Percentiles rank a stretch among this genome's conserved stretches.
phyloP scores from a whole-genome alignment of 1,140 invertebrate species.

The Heliconius melpomene region DNA sequence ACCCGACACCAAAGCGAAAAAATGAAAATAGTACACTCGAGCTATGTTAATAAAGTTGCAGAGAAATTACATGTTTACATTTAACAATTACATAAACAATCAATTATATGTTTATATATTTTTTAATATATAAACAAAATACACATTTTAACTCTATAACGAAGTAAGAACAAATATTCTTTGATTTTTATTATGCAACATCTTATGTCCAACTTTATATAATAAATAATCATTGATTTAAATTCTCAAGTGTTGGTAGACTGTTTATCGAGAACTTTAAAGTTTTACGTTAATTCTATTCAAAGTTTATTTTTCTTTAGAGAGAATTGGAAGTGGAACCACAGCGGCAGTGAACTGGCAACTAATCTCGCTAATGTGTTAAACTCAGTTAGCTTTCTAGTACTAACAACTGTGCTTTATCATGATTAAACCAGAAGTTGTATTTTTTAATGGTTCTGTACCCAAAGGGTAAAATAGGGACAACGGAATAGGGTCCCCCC shows the following conservation, averaged over 20 bases:
- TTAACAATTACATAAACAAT: too few relatives aligned
- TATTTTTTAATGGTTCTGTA: neutral
- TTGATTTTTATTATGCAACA: neutral
- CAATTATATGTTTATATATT: too few relatives aligned
- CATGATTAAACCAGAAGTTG: neutral
- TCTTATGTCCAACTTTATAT: neutral
- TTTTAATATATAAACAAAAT: too few relatives aligned
- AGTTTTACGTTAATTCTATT: neutral
- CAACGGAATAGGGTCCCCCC: too few relatives aligned
- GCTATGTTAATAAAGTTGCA: too few relatives aligned
- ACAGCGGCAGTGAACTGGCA: constrained; percentile 21
- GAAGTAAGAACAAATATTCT: too few relatives aligned
- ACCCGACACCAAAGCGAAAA: too few relatives aligned
- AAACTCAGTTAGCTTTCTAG: constrained; percentile 31
- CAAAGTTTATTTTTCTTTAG: constrained; percentile 19
- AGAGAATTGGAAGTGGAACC: constrained; percentile 20
- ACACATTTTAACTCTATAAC: too few relatives aligned
- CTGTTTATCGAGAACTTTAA: neutral
- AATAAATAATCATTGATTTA: neutral
- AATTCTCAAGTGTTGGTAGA: neutral
- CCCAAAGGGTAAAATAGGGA: too few relatives aligned
- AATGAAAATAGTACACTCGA: too few relatives aligned
- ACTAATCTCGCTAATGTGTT: constrained; percentile 36
- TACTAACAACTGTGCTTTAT: constrained; percentile 14
- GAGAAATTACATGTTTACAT: too few relatives aligned